Conservation (phyloP, 2,113 vertebrate species). For the Delphinus delphis region DNA sequence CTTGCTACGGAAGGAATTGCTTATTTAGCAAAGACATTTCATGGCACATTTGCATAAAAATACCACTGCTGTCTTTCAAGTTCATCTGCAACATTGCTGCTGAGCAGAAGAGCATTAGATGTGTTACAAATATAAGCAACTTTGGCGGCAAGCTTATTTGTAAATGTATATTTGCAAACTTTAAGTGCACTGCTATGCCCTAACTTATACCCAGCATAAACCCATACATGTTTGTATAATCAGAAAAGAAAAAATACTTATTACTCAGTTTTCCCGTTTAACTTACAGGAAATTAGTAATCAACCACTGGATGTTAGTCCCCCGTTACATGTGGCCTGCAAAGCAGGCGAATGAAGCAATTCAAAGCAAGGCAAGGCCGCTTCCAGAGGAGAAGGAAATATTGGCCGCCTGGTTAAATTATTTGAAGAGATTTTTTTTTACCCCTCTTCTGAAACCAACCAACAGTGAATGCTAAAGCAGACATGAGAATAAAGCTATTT, state of each 20-base stretch:
- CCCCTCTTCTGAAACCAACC: conserved; percentile 25
- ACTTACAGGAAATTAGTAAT: not conserved
- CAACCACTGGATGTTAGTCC: not conserved
- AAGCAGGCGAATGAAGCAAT: conserved; percentile 52
- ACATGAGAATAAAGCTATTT: conserved; percentile 28
- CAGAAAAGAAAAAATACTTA: not conserved
- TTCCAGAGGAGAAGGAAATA: conserved; percentile 36
- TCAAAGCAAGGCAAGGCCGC: conserved; percentile 47
- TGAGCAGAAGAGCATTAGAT: conserved; percentile 68
- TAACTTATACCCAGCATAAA: conserved; percentile 59
- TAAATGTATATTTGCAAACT: conserved; percentile 74
- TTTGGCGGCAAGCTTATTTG: conserved; percentile 71
- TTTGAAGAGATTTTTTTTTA: not conserved
- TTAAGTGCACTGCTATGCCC: conserved; percentile 16
- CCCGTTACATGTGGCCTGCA: not conserved
- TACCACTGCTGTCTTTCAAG: conserved; percentile 78
- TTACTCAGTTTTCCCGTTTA: conserved; percentile 45
- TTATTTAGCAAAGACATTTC: conserved; percentile 80
- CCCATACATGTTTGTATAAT: conserved; percentile 44
- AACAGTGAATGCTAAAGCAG: not conserved
- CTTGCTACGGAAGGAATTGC: conserved; percentile 66
- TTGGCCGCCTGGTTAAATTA: not conserved
- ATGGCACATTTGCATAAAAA: conserved; percentile 80
- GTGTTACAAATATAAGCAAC: conserved; percentile 67
- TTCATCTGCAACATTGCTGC: conserved; percentile 66